Base-by-base conservation (phyloP, 64 coral and sea anemone genomes). In the Hydrozoanthus tunicans region DNA sequence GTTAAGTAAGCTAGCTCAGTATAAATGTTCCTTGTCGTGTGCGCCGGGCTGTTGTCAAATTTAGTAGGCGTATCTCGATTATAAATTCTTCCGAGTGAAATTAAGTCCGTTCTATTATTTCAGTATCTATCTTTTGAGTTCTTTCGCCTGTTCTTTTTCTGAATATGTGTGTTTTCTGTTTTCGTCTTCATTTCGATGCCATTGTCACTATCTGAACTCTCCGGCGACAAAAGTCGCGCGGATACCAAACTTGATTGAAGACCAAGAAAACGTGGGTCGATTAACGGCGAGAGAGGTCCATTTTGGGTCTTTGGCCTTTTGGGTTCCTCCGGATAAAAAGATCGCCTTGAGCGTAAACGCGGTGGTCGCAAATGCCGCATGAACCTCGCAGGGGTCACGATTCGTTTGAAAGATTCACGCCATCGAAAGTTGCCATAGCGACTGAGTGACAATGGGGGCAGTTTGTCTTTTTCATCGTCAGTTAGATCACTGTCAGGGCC, bases 361-460 rank as follows among this genome's bases (percentile, higher is more conserved):
- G 66, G 20, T 56, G 84, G 84, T 61, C 11, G 53, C 68, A 88
- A 59, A 88, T 88, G 84, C 23, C 54, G 67, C 6, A 73, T 56
- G 32, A 88, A 88, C 13, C 82, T 70, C 57, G 64, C 66, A 17
- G 82, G 43, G 13, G 64, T 13, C 15, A 56, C 43, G 23, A 74
- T 17, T 73, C 69, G 55, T 26, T 88, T 73, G 9, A 88, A 20
- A 12, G 84, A 67, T 8, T 73, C 68, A 58, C 84, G 53, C 84
- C 84, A 88, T 25, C 23, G 73, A 24, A 88, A 88, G 54, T 88
- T 88, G 12, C 84, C 84, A 60, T 88, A 27, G 55, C 84, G 68
- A 43, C 84, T 54, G 52, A 26, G 10, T 15, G 84, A 10, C 13
- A 88, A 60, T 3, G 69, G 69, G 25, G 12, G 54, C 7, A 8